Evolutionary conservation across 37 sponge, comb jelly and placozoan species (phyloP), one percentile per base, ranked within the genome.

Genomic region (Amphimedon queenslandica): DNA sequence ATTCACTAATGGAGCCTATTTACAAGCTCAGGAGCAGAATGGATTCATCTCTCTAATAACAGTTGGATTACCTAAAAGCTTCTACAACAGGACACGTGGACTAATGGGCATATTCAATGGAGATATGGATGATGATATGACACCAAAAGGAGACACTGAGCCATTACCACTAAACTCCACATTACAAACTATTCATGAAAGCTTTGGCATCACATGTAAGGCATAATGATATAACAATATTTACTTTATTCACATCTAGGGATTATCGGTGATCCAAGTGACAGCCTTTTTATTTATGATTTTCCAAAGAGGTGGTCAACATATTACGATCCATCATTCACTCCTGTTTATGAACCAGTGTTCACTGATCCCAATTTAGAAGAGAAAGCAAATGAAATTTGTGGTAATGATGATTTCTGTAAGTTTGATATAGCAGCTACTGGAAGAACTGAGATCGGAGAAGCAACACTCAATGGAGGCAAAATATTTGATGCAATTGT

Each of bases 351-450:
- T 76, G 53, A 18, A 39, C 67, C 81, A 55, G 67, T n/a, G 21
- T 87, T 87, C 57, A 36, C 67, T 24, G 47, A 71, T 71, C 69
- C 77, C 20, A 61, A 6, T 10, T 40, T 87, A 11, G 74, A 87
- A 40, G 58, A 75, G 20, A 13, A 77, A 72, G 81, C 87, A 40
- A 79, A 66, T 20, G 38, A 23, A 4, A 20, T 81, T 2, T 87
- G 87, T 76, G 61, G 40, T 30, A 60, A 66, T 42, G 77, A 81
- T 36, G 27, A 18, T 0, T 76, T 80, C 21, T 87, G 87, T 67
- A 57, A 72, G 69, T 87, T 47, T 81, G 87, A 87, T 56, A 70
- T 87, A 42, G 87, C 87, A 13, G 69, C 78, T 29, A 81, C 82
- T 20, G 76, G 76, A 10, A 42, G 78, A 29, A 40, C 75, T 25